phyloP scores from a whole-genome alignment of 2,888 invertebrate genomes.

The Heterodera filipjevi region DNA sequence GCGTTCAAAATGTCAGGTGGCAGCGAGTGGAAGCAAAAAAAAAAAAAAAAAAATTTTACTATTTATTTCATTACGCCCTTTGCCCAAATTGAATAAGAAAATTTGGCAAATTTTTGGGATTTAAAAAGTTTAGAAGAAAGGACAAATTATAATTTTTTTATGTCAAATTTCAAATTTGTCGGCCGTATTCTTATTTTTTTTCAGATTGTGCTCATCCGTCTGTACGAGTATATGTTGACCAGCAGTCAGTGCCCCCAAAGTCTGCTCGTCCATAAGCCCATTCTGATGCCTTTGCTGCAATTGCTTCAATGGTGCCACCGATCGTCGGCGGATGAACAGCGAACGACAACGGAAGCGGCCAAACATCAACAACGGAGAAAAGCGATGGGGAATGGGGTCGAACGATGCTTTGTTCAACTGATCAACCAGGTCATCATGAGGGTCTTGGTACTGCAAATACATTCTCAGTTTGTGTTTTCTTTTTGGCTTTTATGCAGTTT shows the following conservation, averaged over 20 bases:
- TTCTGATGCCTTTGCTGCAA: slow-evolving; percentile 82
- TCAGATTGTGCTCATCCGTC: slow-evolving; percentile 42
- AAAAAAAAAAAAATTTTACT: slow-evolving; percentile 17
- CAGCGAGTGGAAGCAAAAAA: background rate
- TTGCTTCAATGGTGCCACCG: slow-evolving; percentile 76
- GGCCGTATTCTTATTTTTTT: background rate
- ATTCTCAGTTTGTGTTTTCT: too few species aligned
- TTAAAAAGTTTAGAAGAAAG: too few species aligned
- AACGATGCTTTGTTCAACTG: slow-evolving; percentile 53
- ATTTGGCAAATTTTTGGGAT: background rate
- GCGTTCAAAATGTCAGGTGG: slow-evolving; percentile 52
- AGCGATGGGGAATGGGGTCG: slow-evolving; percentile 11
- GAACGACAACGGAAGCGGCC: background rate
- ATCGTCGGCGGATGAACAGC: slow-evolving; percentile 18
- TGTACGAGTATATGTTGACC: slow-evolving; percentile 49
- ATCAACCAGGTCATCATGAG: slow-evolving; percentile 54
- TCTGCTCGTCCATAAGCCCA: slow-evolving; percentile 84
- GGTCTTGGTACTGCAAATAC: background rate
- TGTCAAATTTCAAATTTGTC: background rate
- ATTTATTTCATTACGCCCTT: too few species aligned
- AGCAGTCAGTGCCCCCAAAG: slow-evolving; percentile 57
- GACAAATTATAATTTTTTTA: background rate
- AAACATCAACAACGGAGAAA: background rate
- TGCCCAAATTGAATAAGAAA: too few species aligned
- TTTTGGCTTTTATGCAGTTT: too few species aligned